Percentiles rank a stretch among this genome's conserved stretches.
Conservation (phyloP, 2,888 invertebrate species). For the Diplolepis rosae region DNA sequence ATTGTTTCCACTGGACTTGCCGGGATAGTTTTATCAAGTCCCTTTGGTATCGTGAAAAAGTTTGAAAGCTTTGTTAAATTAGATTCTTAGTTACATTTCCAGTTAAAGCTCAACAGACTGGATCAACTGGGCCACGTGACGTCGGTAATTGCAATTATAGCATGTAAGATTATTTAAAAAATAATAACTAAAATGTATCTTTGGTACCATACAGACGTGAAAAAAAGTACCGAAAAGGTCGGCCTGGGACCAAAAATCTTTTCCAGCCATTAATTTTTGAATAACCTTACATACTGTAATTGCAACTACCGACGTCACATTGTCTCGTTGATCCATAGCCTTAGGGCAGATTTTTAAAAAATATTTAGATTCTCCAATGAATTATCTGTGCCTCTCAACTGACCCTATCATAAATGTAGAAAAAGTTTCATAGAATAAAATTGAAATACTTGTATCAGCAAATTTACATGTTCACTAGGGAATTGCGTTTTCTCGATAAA, state of each 20-base stretch:
- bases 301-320: too few relatives aligned
- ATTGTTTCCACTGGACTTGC: constrained; percentile 3
- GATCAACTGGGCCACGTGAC: too few relatives aligned
- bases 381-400: constrained; percentile 14
- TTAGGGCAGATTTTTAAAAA: constrained; percentile 1
- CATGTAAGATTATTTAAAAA: too few relatives aligned
- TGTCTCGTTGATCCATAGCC: too few relatives aligned
- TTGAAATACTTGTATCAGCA: background rate
- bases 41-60: constrained; percentile 25
- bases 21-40: constrained; percentile 12
- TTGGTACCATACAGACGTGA: too few relatives aligned
- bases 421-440: background rate
- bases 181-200: too few relatives aligned
- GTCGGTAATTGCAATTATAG: too few relatives aligned
- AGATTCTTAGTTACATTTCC: constrained; percentile 1
- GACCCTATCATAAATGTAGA: constrained; percentile 25
- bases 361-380: constrained; percentile 32
- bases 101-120: background rate
- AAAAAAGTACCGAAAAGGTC: too few relatives aligned
- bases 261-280: too few relatives aligned
- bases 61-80: constrained; percentile 9
- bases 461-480: background rate
- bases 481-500: background rate
- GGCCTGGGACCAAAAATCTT: constrained; percentile 1
- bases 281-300: too few relatives aligned